Conservation (phyloP, 64 coral and sea anemone species). For the Dendrophyllia cribrosa region DNA sequence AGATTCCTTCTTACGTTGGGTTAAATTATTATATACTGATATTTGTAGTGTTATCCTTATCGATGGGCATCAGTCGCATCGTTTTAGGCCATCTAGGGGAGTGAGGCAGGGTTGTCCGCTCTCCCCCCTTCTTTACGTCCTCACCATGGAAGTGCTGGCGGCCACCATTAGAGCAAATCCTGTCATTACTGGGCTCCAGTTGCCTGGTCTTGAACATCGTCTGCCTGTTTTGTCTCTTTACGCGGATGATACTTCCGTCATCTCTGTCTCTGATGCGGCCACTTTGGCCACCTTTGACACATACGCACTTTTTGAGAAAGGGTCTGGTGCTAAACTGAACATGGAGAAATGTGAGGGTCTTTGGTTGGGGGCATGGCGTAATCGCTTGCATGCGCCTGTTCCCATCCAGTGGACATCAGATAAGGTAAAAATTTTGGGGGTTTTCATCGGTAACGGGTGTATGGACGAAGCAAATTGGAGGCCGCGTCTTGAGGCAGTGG, state of each 20-base stretch:
- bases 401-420: background rate
- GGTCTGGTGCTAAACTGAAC: constrained; percentile 31
- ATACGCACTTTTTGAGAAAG: background rate
- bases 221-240: background rate
- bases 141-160: background rate
- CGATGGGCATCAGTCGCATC: background rate
- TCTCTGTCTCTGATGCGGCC: background rate
- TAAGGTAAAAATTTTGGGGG: background rate
- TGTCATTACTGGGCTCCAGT: background rate
- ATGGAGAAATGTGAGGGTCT: background rate
- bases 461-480: background rate
- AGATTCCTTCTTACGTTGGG: constrained; percentile 3
- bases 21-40: constrained; percentile 3
- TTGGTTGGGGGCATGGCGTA: background rate
- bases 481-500: background rate
- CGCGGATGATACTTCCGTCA: constrained; percentile 1
- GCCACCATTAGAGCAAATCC: background rate
- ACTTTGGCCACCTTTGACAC: background rate
- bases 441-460: background rate
- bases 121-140: background rate
- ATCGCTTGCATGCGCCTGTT: background rate
- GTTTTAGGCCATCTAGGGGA: background rate
- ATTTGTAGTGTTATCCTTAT: background rate
- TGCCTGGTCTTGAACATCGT: background rate
- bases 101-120: constrained; percentile 10